Conservation (phyloP, 1,140 invertebrate species). For the Drosophila pruinosa region DNA sequence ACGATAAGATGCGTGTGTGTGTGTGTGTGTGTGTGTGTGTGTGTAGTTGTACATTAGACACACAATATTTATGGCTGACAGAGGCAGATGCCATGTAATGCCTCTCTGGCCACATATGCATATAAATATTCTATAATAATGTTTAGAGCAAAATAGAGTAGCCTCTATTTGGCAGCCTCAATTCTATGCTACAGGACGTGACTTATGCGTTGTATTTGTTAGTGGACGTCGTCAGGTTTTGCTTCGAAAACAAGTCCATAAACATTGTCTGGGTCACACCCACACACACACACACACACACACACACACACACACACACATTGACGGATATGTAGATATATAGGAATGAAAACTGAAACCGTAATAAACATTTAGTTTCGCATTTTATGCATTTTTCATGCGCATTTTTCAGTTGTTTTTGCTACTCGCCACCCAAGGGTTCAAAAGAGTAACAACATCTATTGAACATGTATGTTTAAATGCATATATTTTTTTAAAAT, state of each 20-base stretch:
- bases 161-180: neutral
- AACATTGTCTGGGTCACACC: conserved; percentile 69
- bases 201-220: conserved; percentile 55
- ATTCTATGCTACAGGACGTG: conserved; percentile 66
- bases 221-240: conserved; percentile 5
- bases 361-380: conserved; percentile 51
- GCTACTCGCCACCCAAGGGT: neutral
- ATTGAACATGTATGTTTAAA: neutral
- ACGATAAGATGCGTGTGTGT: conserved; percentile 25
- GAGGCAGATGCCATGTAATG: conserved; percentile 15
- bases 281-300: conserved; percentile 5
- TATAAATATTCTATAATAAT: neutral
- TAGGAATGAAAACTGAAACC: conserved; percentile 37
- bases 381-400: conserved; percentile 60
- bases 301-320: neutral
- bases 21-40: too few species aligned
- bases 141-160: neutral
- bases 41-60: conserved; percentile 4
- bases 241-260: conserved; percentile 68
- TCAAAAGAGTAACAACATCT: neutral
- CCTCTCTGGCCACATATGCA: neutral
- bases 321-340: too few species aligned
- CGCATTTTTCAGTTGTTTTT: conserved; percentile 10
- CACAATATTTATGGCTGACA: conserved; percentile 29
- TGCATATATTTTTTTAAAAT: conserved; percentile 25